Conservation (phyloP, 2,113 vertebrate species). For the Corvus moneduloides region DNA sequence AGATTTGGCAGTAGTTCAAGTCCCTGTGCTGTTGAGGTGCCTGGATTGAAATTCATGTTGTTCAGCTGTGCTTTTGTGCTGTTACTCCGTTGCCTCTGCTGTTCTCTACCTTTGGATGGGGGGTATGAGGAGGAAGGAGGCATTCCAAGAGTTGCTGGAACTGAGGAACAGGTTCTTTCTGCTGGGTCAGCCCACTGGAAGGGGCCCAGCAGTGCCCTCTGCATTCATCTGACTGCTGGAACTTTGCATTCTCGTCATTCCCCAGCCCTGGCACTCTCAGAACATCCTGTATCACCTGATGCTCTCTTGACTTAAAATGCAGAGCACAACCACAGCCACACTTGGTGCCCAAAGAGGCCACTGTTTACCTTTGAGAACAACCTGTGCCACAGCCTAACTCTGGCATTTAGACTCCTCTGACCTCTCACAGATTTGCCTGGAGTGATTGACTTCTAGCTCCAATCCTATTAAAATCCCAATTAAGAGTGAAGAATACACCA, state of each 20-base stretch:
- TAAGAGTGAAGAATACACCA: not conserved
- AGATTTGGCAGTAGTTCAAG: not conserved
- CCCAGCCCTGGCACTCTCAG: not conserved
- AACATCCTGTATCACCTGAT: not conserved
- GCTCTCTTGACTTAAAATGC: not conserved
- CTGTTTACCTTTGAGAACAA: not conserved
- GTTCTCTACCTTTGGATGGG: not conserved
- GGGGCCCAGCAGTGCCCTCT: not conserved
- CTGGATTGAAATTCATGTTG: not conserved
- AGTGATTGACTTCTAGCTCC: not conserved
- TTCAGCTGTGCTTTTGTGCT: not conserved
- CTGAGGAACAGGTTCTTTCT: not conserved
- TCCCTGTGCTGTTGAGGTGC: not conserved
- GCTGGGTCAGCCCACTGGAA: not conserved
- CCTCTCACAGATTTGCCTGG: not conserved
- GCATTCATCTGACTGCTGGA: not conserved
- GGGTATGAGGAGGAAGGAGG: not conserved
- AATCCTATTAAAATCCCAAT: not conserved
- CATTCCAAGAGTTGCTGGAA: not conserved
- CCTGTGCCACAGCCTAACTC: not conserved
- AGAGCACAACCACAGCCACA: not conserved
- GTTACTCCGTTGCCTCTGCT: not conserved
- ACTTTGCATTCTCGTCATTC: not conserved
- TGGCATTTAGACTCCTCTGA: not conserved
- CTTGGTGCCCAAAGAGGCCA: accelerated